A percentile compares a stretch with the other conserved stretches of the same genome.
phyloP scores from a whole-genome alignment of 1,140 invertebrate species.

The Cotesia typhae region DNA sequence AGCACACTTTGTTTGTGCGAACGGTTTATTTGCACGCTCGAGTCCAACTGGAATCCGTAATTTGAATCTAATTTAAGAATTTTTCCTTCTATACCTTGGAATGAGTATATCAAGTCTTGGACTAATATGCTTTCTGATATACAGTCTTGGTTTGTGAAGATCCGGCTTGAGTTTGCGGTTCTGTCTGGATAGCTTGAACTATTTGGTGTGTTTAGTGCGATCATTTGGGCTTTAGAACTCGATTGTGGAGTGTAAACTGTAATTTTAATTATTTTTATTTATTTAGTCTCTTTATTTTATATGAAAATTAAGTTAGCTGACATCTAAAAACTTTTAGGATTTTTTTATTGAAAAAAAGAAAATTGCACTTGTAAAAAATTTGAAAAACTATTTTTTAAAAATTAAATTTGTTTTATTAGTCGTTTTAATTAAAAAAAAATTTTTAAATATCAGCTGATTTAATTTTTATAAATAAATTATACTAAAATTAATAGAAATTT shows the following conservation, averaged over 20 bases:
- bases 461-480: too few relatives aligned
- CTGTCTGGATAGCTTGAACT: slow-evolving; percentile 39
- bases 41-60: slow-evolving; percentile 75
- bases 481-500: neutral
- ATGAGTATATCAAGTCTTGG: slow-evolving; percentile 81
- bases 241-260: slow-evolving; percentile 53
- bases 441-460: too few relatives aligned
- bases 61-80: slow-evolving; percentile 75
- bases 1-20: slow-evolving; percentile 69
- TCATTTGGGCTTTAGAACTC: slow-evolving; percentile 48
- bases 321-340: neutral
- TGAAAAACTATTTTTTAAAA: neutral
- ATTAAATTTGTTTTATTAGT: too few relatives aligned
- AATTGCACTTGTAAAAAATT: slow-evolving; percentile 12
- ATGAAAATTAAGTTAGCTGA: too few relatives aligned
- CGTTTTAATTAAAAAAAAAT: too few relatives aligned
- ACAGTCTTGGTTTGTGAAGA: slow-evolving; percentile 55
- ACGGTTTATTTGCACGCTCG: slow-evolving; percentile 64
- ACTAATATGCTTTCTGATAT: slow-evolving; percentile 69
- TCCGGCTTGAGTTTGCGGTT: slow-evolving; percentile 44
- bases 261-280: neutral
- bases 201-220: slow-evolving; percentile 48
- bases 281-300: too few relatives aligned
- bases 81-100: slow-evolving; percentile 84
- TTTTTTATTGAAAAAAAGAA: slow-evolving; percentile 2